Evolutionary conservation across 2,797 vertebrate genomes (phyloP).

Genomic region (Lepus oiostolus): DNA sequence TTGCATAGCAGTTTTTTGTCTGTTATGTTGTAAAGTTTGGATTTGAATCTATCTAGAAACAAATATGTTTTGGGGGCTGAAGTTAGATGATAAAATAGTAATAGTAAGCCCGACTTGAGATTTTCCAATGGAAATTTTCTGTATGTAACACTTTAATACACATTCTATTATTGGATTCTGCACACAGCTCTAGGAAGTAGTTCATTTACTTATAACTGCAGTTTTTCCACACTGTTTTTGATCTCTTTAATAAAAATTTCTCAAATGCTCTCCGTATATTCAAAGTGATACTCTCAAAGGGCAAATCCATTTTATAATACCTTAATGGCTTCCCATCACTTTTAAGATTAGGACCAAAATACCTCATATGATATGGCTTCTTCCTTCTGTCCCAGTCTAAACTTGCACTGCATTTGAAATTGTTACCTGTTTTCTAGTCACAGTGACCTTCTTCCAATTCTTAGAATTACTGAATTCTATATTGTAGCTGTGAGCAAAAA

Average conservation of each 20-base stretch:
- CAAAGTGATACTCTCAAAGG: background rate
- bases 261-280: background rate
- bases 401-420: background rate
- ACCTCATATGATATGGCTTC: background rate
- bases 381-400: background rate
- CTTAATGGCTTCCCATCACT: background rate
- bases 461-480: background rate
- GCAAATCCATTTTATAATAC: background rate
- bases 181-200: background rate
- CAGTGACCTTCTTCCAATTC: background rate
- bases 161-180: background rate
- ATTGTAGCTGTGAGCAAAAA: background rate
- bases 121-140: background rate
- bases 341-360: background rate
- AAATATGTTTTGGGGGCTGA: background rate
- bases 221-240: background rate
- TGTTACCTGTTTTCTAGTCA: background rate
- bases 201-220: slow-evolving; percentile 18
- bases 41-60: background rate
- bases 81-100: background rate
- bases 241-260: background rate
- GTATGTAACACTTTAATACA: background rate
- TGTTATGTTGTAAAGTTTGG: background rate
- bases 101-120: background rate
- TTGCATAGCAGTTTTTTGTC: background rate